Conservation (phyloP, 2,113 vertebrate species). For the Columbina picui region DNA sequence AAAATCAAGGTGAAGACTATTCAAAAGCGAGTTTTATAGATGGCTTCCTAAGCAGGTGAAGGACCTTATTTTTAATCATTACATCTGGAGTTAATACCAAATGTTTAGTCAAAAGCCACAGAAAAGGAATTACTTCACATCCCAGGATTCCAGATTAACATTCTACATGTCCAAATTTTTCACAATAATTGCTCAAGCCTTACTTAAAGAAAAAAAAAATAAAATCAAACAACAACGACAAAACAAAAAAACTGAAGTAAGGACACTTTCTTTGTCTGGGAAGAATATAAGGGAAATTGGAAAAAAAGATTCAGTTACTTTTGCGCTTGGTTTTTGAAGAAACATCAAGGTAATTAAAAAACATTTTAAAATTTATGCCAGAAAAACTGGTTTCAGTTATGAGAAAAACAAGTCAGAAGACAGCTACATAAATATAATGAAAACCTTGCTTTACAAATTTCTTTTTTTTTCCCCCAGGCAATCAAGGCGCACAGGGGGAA, state of each 20-base stretch:
- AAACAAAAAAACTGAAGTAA: not conserved
- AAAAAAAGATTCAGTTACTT: not conserved
- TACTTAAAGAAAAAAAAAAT: not conserved
- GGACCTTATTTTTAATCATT: not conserved
- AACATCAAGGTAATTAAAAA: not conserved
- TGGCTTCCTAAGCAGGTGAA: not conserved
- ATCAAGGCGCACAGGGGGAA: not conserved
- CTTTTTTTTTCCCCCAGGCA: not conserved
- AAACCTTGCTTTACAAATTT: not conserved
- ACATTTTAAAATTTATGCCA: not conserved
- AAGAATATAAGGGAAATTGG: not conserved
- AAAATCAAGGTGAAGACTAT: not conserved
- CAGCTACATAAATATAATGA: not conserved
- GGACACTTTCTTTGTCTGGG: not conserved
- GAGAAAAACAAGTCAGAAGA: not conserved
- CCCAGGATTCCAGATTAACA: not conserved
- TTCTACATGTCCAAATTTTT: not conserved
- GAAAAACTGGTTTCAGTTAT: not conserved
- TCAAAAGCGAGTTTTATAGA: not conserved
- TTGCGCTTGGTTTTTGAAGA: not conserved
- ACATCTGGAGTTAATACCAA: not conserved
- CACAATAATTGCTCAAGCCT: not conserved
- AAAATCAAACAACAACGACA: not conserved
- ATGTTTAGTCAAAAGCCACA: not conserved
- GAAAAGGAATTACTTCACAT: not conserved